Conservation (phyloP, 2,888 invertebrate species). For the Patella caerulea region DNA sequence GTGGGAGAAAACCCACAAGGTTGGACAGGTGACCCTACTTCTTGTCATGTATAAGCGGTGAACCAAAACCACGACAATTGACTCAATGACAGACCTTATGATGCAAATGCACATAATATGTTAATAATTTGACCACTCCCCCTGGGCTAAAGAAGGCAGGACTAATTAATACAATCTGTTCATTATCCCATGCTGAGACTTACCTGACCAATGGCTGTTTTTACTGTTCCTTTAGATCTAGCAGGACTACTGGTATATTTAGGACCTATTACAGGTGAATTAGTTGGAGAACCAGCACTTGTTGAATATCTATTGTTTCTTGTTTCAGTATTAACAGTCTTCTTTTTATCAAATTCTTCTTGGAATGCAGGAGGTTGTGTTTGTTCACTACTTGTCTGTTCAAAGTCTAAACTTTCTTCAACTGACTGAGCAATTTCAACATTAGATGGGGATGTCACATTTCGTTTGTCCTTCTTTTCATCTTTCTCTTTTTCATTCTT, state of each 20-base stretch:
- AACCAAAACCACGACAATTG: no score
- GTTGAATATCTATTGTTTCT: background rate
- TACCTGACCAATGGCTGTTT: slow-evolving; percentile 57
- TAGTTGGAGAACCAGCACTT: background rate
- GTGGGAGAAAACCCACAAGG: no score
- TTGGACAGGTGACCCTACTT: no score
- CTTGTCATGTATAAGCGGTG: no score
- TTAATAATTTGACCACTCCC: no score
- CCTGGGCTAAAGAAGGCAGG: no score
- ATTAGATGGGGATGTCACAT: background rate
- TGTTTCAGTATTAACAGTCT: background rate
- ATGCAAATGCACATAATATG: no score
- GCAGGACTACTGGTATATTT: slow-evolving; percentile 43
- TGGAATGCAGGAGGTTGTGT: background rate
- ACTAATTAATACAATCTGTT: background rate
- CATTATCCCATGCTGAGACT: slow-evolving; percentile 12
- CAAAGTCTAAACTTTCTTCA: slow-evolving; percentile 10
- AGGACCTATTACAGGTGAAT: slow-evolving; percentile 27
- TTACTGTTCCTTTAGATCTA: slow-evolving; percentile 32
- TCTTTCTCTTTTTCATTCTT: slow-evolving; percentile 9
- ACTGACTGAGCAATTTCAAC: background rate
- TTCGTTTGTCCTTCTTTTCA: background rate
- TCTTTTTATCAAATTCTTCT: background rate
- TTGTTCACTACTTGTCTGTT: background rate
- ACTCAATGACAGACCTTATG: no score